Percentiles rank a stretch among this genome's conserved stretches.
Conservation (phyloP, 2,888 invertebrate genomes). For the Epistrophe eligans region DNA sequence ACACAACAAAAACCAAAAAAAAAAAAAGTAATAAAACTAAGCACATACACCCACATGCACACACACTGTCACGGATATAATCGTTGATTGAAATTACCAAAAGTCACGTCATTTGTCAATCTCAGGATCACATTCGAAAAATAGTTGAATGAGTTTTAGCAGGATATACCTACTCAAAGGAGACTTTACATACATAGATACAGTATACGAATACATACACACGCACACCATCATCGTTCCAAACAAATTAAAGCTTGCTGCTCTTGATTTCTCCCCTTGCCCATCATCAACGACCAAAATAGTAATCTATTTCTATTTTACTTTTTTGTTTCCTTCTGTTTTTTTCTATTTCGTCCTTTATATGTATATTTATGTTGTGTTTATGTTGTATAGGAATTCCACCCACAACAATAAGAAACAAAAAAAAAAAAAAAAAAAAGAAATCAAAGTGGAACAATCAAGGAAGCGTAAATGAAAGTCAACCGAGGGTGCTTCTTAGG, state of each 20-base stretch:
- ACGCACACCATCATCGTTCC: slow-evolving; percentile 15
- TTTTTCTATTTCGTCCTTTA: slow-evolving; percentile 40
- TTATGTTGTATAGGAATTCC: slow-evolving; percentile 27
- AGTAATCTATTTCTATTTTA: slow-evolving; percentile 67
- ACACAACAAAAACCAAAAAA: too few species aligned
- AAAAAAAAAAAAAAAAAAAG: background rate
- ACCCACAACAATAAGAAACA: too few species aligned
- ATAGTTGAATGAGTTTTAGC: slow-evolving; percentile 63
- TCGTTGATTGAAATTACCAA: slow-evolving; percentile 73
- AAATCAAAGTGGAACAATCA: slow-evolving; percentile 65
- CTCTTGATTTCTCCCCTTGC: too few species aligned
- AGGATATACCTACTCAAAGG: background rate
- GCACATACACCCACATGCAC: slow-evolving; percentile 5
- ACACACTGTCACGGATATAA: slow-evolving; percentile 53
- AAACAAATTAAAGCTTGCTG: slow-evolving; percentile 40
- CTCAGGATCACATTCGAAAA: slow-evolving; percentile 67
- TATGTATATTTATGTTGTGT: slow-evolving; percentile 14
- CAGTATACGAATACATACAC: background rate
- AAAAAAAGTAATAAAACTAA: slow-evolving; percentile 29
- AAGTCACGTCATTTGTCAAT: slow-evolving; percentile 77
- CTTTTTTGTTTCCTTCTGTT: slow-evolving; percentile 50
- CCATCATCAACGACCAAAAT: background rate
- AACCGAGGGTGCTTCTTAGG: slow-evolving; percentile 22
- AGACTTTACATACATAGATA: background rate
- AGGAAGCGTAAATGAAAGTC: slow-evolving; percentile 61